phyloP scores from a whole-genome alignment of 2,797 vertebrate species.

The Ctenopoma kingsleyae region DNA sequence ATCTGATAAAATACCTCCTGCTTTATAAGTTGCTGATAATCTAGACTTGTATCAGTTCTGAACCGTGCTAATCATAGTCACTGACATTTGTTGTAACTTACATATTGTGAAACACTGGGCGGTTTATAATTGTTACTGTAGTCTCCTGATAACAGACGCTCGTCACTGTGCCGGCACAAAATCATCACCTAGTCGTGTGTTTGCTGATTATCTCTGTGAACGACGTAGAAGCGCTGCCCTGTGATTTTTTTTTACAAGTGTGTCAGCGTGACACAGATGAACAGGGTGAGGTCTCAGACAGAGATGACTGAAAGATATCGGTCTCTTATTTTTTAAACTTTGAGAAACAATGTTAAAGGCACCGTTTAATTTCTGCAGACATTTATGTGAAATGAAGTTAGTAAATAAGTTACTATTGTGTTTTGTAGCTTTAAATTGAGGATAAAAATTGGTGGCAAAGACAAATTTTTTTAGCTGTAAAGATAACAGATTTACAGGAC shows the following conservation, averaged over 20 bases:
- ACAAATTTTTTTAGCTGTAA: no score
- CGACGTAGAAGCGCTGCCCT: slow-evolving; percentile 2
- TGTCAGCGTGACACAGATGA: slow-evolving; percentile 33
- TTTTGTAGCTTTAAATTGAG: neutral
- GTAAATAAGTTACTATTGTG: neutral
- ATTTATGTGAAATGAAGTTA: neutral
- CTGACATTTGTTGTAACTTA: neutral
- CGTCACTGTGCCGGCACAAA: neutral
- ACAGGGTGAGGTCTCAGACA: slow-evolving; percentile 14
- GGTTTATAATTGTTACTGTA: neutral
- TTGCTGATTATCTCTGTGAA: slow-evolving; percentile 4
- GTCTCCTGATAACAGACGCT: neutral
- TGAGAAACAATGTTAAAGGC: neutral
- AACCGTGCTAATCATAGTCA: neutral
- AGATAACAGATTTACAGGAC: no score
- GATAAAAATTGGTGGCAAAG: neutral
- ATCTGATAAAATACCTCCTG: no score
- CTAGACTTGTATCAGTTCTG: neutral
- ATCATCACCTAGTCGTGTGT: slow-evolving; percentile 4
- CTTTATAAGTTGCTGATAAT: neutral
- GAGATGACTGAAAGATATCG: slow-evolving; percentile 20
- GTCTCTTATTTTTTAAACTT: neutral
- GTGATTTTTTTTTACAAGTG: neutral
- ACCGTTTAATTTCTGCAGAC: neutral
- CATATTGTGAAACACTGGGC: neutral